Base-by-base conservation (phyloP, 2,888 invertebrate genomes). In the Drosophila algonquin region DNA sequence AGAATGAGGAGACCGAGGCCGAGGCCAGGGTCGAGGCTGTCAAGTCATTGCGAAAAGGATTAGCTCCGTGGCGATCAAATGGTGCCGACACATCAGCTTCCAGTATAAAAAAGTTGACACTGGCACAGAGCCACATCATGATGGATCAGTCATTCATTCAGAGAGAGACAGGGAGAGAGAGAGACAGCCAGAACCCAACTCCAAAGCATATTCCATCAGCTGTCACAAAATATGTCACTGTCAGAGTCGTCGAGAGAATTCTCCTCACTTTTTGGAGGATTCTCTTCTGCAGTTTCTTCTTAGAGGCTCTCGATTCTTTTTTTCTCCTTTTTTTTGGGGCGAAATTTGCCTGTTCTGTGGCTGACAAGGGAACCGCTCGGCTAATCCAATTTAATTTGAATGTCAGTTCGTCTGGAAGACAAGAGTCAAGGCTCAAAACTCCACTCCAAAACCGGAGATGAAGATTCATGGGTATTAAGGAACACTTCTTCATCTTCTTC, bases 171-270 rank as follows among this genome's bases (percentile, higher is more conserved):
- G 18, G 1, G 18, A 18, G 18, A 18, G 5, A 21, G 16, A 10
- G 16, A 27, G 57, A 30, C 18, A 45, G 53, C 40, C n/a, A 30
- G 51, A 59, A 77, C 77, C 76, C 64, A 77, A 75, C 75, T 71
- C 71, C 67, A 65, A 48, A 63, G 67, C 86, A 90, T 90, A 90
- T 91, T 90, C 90, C 91, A 90, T 90, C 90, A 90, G 86, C 89
- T 90, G 90, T 90, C 90, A 91, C 84, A 90, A 90, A 79, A 91
- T 90, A 89, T 90, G 90, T 90, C 91, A 90, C 89, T 91, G 91
- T 90, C 91, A 90, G 81, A 75, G 68, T 81, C 63, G 59, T 85
- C 85, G 90, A 75, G 67, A 75, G 67, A 79, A 64, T 62, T 73
- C 53, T 59, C 53, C 57, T 57, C 47, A 52, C 53, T 35, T 64